These are phyloP conservation scores for Lerista edwardsae DNA, from an alignment of 2,797 vertebrate genomes.

Conservation along the genomic window DNA sequence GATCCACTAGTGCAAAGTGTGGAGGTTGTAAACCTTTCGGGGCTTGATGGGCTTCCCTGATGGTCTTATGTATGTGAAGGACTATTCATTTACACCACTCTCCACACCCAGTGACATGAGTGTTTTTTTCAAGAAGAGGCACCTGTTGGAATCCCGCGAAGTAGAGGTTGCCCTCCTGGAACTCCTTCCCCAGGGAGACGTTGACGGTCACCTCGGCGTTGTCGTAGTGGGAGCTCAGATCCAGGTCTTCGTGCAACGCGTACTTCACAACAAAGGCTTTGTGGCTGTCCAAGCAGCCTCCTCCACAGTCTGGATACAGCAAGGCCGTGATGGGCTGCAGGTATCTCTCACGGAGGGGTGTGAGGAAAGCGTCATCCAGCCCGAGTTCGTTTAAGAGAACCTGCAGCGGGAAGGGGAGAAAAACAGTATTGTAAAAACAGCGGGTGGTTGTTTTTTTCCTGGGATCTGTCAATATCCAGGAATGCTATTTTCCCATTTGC, in stretches of 20 bases:
- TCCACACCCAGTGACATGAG: no score
- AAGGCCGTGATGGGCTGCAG: constrained; percentile 82
- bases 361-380: constrained; percentile 87
- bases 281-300: constrained; percentile 88
- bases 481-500: no score
- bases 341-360: constrained; percentile 88
- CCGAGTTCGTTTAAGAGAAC: constrained; percentile 91
- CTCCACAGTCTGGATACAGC: constrained; percentile 89
- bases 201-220: constrained; percentile 96
- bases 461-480: neutral
- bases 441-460: neutral
- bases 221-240: constrained; percentile 92
- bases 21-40: no score
- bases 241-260: constrained; percentile 84
- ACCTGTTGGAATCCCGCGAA: constrained; percentile 94
- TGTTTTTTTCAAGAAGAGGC: constrained; percentile 3
- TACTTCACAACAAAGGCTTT: constrained; percentile 95
- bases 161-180: constrained; percentile 91
- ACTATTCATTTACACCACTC: no score
- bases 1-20: neutral
- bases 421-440: no score
- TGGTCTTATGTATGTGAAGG: no score
- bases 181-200: constrained; percentile 89
- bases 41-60: no score
- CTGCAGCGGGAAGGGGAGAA: constrained; percentile 67